Evolutionary conservation across 1,140 invertebrate species (phyloP).

Genomic region (Drosophila repleta): DNA sequence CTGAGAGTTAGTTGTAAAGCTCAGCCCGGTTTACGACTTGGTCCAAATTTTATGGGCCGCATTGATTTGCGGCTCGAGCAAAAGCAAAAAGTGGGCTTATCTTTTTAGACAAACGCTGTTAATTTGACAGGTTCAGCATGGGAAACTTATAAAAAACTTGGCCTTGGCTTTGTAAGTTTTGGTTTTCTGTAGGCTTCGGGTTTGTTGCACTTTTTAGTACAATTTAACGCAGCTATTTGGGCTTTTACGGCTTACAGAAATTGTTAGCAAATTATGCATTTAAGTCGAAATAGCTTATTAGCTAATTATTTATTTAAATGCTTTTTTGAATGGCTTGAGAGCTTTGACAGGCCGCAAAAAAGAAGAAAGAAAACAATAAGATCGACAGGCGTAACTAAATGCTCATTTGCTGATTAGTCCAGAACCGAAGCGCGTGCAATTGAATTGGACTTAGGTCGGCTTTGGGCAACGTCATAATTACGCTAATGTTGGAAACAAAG

Average conservation of each 20-base stretch:
- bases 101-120: constrained; percentile 45
- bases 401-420: constrained; percentile 28
- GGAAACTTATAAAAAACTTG: not conserved
- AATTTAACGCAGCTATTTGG: constrained; percentile 25
- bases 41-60: constrained; percentile 46
- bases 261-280: constrained; percentile 54
- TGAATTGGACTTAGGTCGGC: constrained; percentile 22
- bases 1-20: not conserved
- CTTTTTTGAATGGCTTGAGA: constrained; percentile 33
- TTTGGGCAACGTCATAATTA: constrained; percentile 52
- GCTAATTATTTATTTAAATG: constrained; percentile 59
- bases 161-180: constrained; percentile 30
- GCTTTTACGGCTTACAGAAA: constrained; percentile 47
- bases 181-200: too few species aligned
- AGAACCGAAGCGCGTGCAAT: constrained; percentile 32
- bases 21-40: constrained; percentile 25
- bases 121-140: constrained; percentile 51
- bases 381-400: constrained; percentile 63
- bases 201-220: constrained; percentile 41
- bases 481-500: constrained; percentile 12
- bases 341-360: constrained; percentile 8
- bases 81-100: constrained; percentile 15
- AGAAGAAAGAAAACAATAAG: constrained; percentile 47
- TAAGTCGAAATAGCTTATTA: constrained; percentile 49
- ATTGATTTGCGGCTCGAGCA: constrained; percentile 50